Base-by-base conservation (phyloP, 1,140 invertebrate species). In the Pachypsylla venusta region DNA sequence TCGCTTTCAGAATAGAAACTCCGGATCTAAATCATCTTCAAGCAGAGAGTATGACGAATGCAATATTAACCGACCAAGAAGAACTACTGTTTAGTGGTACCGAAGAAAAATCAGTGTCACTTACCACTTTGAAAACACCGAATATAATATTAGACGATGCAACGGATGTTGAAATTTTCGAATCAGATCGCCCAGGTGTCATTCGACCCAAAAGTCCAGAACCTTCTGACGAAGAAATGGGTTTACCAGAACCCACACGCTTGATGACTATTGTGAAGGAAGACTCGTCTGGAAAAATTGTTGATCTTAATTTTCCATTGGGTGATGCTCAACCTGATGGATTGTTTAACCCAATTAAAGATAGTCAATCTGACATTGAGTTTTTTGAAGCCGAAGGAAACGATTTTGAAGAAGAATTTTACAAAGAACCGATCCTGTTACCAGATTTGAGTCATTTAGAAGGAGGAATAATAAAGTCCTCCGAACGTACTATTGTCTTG, bases 181-280 rank as follows among this genome's bases (percentile, higher is more conserved):
- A 57, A 10, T 59, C 58, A 54, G 35, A 39, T 28, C n/a, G 16
- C 27, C 39, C 22, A 28, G 42, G 42, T 24, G 14, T 40, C 13
- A 53, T 53, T 60, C 42, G 58, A 26, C 58, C 63, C 22, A 61
- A 58, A 42, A 54, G 53, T 25, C 58, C 63, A 12, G 48, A 58
- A 27, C 61, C 55, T 25, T 39, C 35, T 13, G 54, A 60, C 16
- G 60, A 61, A 14, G 61, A 71, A 25, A 69, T 74, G 10, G 55
- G 60, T 12, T 35, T 77, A 14, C 76, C 76, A 24, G 55, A 68
- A 28, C 67, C 74, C 24, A 68, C 70, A 55, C 68, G 76, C 40
- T 73, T 75, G 62, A 64, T 77, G 24, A 66, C 75, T 54, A 61
- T 75, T 19, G 61, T 76, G 1, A 71, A 73, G 58, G 75, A 76